Percentiles rank a stretch among this genome's conserved stretches.
These are phyloP conservation scores for Dryobota labecula DNA, from an alignment of 2,888 invertebrate species.

Conservation along the genomic window DNA sequence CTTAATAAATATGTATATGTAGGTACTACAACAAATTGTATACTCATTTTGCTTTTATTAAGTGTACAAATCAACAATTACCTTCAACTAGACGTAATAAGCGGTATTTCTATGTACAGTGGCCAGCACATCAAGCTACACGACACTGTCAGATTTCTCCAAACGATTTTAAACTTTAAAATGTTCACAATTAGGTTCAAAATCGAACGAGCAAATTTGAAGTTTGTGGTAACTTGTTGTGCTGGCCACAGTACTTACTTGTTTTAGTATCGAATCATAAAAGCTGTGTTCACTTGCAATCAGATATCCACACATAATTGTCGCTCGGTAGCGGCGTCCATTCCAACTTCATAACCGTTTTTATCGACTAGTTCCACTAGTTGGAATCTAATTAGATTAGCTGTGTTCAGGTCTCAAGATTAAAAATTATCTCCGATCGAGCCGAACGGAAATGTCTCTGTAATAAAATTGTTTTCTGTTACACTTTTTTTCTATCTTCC, in stretches of 20 bases:
- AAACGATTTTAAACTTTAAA: too few relatives aligned
- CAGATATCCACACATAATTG: slow-evolving; percentile 76
- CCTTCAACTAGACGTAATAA: slow-evolving; percentile 62
- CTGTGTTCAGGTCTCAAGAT: slow-evolving; percentile 75
- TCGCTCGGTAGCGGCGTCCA: slow-evolving; percentile 70
- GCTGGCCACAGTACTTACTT: too few relatives aligned
- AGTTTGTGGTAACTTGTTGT: too few relatives aligned
- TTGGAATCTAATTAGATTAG: slow-evolving; percentile 83
- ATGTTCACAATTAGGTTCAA: too few relatives aligned
- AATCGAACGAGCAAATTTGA: too few relatives aligned
- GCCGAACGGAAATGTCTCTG: slow-evolving; percentile 82
- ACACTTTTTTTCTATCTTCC: slow-evolving; percentile 81
- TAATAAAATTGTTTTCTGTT: slow-evolving; percentile 83
- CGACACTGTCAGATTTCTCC: too few relatives aligned
- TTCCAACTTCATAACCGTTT: slow-evolving; percentile 78
- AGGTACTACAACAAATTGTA: background rate
- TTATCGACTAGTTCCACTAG: slow-evolving; percentile 77
- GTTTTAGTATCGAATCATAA: slow-evolving; percentile 69
- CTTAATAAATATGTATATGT: background rate
- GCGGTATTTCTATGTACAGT: slow-evolving; percentile 57
- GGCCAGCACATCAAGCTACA: too few relatives aligned
- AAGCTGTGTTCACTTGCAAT: slow-evolving; percentile 69
- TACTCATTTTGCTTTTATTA: slow-evolving; percentile 25
- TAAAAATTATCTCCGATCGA: slow-evolving; percentile 80
- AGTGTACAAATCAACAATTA: slow-evolving; percentile 50